Conservation (phyloP, 2,888 invertebrate species). For the Agrilus cyanescens region DNA sequence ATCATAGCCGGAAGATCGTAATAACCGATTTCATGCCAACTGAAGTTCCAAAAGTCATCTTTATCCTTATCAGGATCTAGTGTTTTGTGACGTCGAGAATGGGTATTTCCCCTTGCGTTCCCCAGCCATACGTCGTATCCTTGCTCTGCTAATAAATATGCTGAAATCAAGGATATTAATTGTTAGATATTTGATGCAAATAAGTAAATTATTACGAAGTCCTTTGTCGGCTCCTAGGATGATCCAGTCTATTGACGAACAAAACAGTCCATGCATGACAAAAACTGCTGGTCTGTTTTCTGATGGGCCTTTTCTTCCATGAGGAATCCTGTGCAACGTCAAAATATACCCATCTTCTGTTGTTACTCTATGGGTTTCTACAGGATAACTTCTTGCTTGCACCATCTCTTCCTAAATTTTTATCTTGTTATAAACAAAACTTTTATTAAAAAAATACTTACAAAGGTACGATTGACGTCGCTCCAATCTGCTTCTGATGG, state of each 20-base stretch:
- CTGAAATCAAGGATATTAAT: no score
- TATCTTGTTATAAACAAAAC: not conserved
- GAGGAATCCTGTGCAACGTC: constrained; percentile 30
- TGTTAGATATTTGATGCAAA: no score
- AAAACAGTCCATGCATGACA: constrained; percentile 40
- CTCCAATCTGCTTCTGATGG: no score
- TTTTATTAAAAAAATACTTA: no score
- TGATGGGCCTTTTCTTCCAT: no score
- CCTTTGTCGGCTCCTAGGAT: constrained; percentile 36
- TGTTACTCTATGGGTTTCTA: constrained; percentile 25
- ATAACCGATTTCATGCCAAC: constrained; percentile 74
- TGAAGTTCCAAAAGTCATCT: constrained; percentile 34
- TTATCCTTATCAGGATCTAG: constrained; percentile 15
- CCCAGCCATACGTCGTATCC: constrained; percentile 44
- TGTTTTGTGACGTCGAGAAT: constrained; percentile 39
- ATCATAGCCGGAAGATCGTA: constrained; percentile 73
- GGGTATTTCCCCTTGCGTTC: constrained; percentile 47
- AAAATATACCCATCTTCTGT: constrained; percentile 42
- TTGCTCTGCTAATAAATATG: constrained; percentile 34
- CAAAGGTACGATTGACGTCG: no score
- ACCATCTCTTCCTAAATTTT: constrained; percentile 27
- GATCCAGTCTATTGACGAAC: constrained; percentile 39
- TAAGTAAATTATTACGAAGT: constrained; percentile 24
- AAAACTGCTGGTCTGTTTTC: constrained; percentile 34
- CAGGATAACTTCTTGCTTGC: constrained; percentile 26